Evolutionary conservation across 2,113 vertebrate genomes (phyloP).

Genomic region (Strix uralensis): DNA sequence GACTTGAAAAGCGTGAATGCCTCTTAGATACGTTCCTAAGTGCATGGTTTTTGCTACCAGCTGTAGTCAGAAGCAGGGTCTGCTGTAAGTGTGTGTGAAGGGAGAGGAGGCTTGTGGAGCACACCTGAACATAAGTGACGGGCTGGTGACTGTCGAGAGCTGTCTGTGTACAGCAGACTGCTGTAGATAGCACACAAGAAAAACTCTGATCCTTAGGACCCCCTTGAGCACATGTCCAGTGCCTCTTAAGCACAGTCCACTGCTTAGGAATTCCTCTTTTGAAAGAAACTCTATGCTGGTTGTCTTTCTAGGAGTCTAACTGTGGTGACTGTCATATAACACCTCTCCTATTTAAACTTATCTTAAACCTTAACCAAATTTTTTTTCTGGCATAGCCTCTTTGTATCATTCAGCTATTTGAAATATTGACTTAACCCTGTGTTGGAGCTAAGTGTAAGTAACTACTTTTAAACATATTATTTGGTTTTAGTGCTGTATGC

Average conservation of each 20-base stretch:
- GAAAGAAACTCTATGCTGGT: fast-evolving
- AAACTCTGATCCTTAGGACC: background rate
- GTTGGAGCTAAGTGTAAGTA: fast-evolving
- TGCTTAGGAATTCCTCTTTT: background rate
- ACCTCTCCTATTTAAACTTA: background rate
- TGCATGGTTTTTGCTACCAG: fast-evolving
- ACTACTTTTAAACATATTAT: background rate
- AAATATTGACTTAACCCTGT: background rate
- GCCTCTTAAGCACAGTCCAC: background rate
- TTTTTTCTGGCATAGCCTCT: fast-evolving
- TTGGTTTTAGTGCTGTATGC: background rate
- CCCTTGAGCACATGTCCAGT: fast-evolving
- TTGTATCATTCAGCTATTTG: background rate
- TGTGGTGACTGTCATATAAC: background rate
- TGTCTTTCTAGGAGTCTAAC: background rate
- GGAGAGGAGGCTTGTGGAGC: too few species aligned
- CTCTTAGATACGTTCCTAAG: background rate
- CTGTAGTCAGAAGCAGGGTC: too few species aligned
- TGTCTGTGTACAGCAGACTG: too few species aligned
- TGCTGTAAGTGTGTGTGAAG: fast-evolving
- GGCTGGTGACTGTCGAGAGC: too few species aligned
- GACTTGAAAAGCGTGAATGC: fast-evolving
- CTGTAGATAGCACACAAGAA: background rate
- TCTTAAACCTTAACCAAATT: background rate
- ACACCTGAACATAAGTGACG: fast-evolving